Percentiles rank a stretch among this genome's conserved stretches.
phyloP scores from a whole-genome alignment of 35 echinoderm and acorn worm genomes.

The Heliocidaris erythrogramma region DNA sequence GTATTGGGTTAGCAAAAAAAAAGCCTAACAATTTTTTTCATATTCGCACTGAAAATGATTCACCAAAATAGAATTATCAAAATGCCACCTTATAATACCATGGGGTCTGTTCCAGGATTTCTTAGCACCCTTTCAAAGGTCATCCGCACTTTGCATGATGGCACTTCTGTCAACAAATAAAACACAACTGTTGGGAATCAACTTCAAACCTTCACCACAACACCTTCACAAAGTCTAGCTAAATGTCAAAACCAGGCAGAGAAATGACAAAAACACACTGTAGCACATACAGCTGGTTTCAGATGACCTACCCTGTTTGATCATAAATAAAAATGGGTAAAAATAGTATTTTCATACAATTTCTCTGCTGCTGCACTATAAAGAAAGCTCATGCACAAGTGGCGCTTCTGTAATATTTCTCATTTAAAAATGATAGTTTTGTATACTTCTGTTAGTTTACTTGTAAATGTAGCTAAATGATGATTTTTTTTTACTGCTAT shows the following conservation, averaged over 20 bases:
- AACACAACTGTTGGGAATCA: slow-evolving; percentile 2
- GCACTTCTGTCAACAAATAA: slow-evolving; percentile 5
- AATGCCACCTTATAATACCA: no score
- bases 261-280: not conserved
- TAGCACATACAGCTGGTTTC: not conserved
- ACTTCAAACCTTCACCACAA: not conserved
- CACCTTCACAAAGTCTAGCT: not conserved
- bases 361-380: not conserved
- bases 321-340: not conserved
- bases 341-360: not conserved
- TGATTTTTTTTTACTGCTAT: no score
- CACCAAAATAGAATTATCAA: no score
- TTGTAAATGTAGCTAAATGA: no score
- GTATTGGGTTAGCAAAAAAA: no score
- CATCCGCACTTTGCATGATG: not conserved
- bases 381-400: no score
- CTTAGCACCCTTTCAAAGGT: not conserved
- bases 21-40: no score
- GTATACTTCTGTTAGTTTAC: no score
- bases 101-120: no score
- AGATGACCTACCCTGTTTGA: not conserved
- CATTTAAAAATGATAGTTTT: no score
- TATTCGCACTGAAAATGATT: no score
- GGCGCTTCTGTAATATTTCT: no score
- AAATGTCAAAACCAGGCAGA: not conserved